phyloP scores from a whole-genome alignment of 2,113 vertebrate genomes.

The Lepidothrix coronata region DNA sequence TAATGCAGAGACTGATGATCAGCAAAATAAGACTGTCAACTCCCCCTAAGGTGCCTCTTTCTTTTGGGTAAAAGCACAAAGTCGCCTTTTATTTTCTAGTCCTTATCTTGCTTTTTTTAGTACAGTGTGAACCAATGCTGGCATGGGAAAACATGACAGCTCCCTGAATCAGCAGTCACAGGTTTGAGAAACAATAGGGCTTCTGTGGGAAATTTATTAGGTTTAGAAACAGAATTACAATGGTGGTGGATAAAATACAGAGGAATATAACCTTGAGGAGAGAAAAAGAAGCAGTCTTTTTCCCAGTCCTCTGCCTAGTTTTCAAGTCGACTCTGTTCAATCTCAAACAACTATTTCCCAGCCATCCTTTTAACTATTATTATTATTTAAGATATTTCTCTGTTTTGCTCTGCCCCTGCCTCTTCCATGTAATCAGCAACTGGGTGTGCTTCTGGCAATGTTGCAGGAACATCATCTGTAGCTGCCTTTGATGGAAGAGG shows the following conservation, averaged over 20 bases:
- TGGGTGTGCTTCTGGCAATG: background rate
- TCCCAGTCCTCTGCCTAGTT: background rate
- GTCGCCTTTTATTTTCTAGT: slow-evolving; percentile 9
- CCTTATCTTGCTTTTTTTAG: slow-evolving; percentile 28
- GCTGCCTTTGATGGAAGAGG: background rate
- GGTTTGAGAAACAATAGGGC: slow-evolving; percentile 20
- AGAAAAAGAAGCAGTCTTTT: background rate
- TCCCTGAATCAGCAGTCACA: slow-evolving; percentile 48
- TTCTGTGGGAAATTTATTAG: slow-evolving; percentile 48
- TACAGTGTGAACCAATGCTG: background rate
- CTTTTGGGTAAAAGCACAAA: background rate
- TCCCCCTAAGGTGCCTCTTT: background rate
- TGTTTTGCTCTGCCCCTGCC: background rate
- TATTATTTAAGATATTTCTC: background rate
- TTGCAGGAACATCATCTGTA: accelerated
- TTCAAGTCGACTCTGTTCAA: background rate
- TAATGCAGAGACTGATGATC: background rate
- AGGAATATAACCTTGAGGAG: background rate
- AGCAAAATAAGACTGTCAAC: background rate
- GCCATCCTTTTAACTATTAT: background rate
- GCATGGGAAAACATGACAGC: slow-evolving; percentile 5
- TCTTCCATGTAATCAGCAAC: background rate
- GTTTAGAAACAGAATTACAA: slow-evolving; percentile 33
- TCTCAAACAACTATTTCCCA: background rate
- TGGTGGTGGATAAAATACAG: slow-evolving; percentile 1